Evolutionary conservation across 2,113 vertebrate species (phyloP).

Genomic region (Coptodon bakossiorum): DNA sequence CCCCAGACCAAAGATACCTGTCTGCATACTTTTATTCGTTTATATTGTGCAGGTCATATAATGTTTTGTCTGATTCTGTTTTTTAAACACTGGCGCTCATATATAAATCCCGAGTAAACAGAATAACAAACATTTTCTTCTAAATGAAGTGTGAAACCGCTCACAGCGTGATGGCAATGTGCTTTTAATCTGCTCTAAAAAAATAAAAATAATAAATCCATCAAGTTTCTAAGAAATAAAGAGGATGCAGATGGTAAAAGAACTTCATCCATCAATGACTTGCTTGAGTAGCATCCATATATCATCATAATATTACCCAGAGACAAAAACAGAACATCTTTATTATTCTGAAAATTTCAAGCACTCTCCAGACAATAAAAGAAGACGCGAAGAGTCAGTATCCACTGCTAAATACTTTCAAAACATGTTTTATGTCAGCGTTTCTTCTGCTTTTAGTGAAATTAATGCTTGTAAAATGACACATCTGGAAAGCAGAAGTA

Average conservation of each 20-base stretch:
- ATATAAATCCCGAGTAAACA: not conserved
- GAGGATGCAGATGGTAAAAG: not conserved
- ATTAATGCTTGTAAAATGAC: not conserved
- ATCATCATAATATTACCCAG: not conserved
- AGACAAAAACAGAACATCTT: not conserved
- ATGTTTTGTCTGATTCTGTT: not conserved
- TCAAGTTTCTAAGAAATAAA: not conserved
- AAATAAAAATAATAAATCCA: not conserved
- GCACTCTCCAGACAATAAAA: not conserved
- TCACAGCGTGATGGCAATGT: not conserved
- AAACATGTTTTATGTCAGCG: not conserved
- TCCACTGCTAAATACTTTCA: not conserved
- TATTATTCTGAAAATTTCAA: not conserved
- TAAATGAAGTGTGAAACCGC: not conserved
- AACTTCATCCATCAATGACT: not conserved
- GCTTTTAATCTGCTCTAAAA: not conserved
- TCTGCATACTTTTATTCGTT: not conserved
- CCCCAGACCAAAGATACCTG: not conserved
- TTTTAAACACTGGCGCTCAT: not conserved
- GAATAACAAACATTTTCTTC: not conserved
- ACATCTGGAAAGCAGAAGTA: not conserved
- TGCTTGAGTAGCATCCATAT: not conserved
- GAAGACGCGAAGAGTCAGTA: not conserved
- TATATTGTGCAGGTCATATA: not conserved
- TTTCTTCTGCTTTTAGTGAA: not conserved